Evolutionary conservation across 2,797 vertebrate species (phyloP).

Genomic region (Halcyon smyrnensis): DNA sequence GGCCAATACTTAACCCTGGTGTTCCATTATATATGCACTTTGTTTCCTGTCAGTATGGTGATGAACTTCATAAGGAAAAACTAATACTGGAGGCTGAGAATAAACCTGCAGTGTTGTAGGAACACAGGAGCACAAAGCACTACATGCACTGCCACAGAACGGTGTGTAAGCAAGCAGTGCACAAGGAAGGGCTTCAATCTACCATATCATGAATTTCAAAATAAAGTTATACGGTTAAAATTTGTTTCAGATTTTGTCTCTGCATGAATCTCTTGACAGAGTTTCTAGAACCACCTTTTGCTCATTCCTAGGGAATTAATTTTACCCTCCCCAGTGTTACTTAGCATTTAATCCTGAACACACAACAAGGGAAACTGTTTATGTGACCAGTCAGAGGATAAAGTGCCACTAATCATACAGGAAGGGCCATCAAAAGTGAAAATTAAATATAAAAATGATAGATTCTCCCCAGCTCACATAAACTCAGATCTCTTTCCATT

Average conservation of each 20-base stretch:
- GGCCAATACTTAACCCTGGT: slow-evolving; percentile 43
- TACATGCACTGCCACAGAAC: not conserved
- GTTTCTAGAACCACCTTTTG: not conserved
- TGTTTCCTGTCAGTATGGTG: slow-evolving; percentile 40
- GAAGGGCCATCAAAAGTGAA: not conserved
- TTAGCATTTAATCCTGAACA: not conserved
- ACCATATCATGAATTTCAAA: not conserved
- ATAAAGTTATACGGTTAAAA: not conserved
- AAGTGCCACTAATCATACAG: not conserved
- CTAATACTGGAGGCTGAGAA: not conserved
- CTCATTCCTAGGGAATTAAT: not conserved
- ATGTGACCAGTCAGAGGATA: not conserved
- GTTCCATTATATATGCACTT: slow-evolving; percentile 42
- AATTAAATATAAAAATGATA: not conserved
- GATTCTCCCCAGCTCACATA: not conserved
- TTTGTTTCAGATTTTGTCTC: not conserved
- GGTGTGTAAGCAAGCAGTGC: not conserved
- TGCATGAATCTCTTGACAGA: not conserved
- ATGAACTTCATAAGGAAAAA: slow-evolving; percentile 58
- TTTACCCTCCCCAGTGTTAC: not conserved
- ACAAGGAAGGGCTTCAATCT: not conserved
- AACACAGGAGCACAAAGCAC: not conserved
- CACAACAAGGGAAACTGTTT: not conserved
- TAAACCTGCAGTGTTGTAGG: not conserved
- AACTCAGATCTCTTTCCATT: not conserved